Conservation (phyloP, 1,140 invertebrate species). For the Zaprionus tsacasi region DNA sequence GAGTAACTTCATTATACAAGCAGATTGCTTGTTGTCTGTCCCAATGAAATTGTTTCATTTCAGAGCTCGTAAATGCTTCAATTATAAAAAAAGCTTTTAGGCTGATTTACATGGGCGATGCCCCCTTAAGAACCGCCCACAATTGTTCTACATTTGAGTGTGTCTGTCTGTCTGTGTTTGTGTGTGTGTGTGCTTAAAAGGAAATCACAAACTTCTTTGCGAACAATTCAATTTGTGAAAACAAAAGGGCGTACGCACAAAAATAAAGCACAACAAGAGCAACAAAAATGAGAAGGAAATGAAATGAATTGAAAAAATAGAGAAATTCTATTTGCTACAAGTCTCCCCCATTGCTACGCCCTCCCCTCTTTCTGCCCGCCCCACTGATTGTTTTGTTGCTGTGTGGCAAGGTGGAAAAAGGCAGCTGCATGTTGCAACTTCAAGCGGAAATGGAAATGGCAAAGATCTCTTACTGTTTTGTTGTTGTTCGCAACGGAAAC, state of each 20-base stretch:
- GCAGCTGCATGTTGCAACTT: slow-evolving; percentile 47
- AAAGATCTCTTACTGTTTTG: slow-evolving; percentile 29
- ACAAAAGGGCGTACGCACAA: slow-evolving; percentile 44
- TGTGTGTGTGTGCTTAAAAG: slow-evolving; percentile 36
- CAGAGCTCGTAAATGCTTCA: slow-evolving; percentile 44
- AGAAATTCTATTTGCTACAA: slow-evolving; percentile 52
- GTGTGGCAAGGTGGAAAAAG: slow-evolving; percentile 49
- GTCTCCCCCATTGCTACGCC: neutral
- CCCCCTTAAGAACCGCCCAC: neutral
- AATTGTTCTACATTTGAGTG: slow-evolving; percentile 18
- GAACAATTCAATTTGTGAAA: slow-evolving; percentile 58
- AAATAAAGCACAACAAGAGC: slow-evolving; percentile 9
- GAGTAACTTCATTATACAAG: slow-evolving; percentile 38
- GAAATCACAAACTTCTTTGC: slow-evolving; percentile 54
- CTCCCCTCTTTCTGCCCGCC: neutral
- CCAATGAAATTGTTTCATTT: slow-evolving; percentile 47
- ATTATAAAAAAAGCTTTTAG: slow-evolving; percentile 58
- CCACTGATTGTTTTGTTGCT: slow-evolving; percentile 28
- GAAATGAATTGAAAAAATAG: slow-evolving; percentile 45
- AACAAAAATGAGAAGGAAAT: slow-evolving; percentile 38
- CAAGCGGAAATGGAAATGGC: slow-evolving; percentile 52
- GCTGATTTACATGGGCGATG: slow-evolving; percentile 49
- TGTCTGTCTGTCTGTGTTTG: neutral
- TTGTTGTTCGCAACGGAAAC: slow-evolving; percentile 13
- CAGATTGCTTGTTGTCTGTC: slow-evolving; percentile 37